Percentiles rank a stretch among this genome's conserved stretches.
These are phyloP conservation scores for Cepaea hortensis DNA, from an alignment of 2,888 invertebrate species.

Conservation along the genomic window DNA sequence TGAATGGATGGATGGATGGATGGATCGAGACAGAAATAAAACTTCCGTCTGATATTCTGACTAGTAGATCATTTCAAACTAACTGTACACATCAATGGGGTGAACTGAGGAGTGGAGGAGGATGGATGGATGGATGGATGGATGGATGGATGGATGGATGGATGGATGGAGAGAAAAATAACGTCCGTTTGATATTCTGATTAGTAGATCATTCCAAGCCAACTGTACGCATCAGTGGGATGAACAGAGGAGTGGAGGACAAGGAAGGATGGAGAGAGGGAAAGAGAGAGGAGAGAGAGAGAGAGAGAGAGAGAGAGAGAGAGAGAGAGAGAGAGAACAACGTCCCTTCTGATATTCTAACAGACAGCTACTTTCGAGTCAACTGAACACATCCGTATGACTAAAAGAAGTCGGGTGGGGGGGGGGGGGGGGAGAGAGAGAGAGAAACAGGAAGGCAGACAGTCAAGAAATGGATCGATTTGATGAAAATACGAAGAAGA, in stretches of 20 bases:
- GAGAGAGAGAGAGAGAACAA: background rate
- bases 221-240: background rate
- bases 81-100: background rate
- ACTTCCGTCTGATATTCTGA: no score
- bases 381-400: no score
- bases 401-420: background rate
- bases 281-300: background rate
- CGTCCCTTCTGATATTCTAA: background rate
- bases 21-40: background rate
- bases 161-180: background rate
- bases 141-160: background rate
- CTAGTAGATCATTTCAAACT: no score
- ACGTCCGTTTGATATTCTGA: background rate
- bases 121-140: no score
- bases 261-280: no score
- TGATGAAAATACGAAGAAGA: no score
- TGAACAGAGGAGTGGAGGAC: background rate
- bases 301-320: background rate
- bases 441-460: slow-evolving; percentile 11
- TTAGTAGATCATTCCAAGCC: background rate
- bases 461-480: background rate
- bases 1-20: no score
- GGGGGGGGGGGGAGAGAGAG: background rate
- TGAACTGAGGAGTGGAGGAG: slow-evolving; percentile 12
- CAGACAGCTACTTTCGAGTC: background rate